A percentile compares a stretch with the other conserved stretches of the same genome.
These are phyloP conservation scores for Timandra comae DNA, from an alignment of 2,888 invertebrate species.

Conservation along the genomic window DNA sequence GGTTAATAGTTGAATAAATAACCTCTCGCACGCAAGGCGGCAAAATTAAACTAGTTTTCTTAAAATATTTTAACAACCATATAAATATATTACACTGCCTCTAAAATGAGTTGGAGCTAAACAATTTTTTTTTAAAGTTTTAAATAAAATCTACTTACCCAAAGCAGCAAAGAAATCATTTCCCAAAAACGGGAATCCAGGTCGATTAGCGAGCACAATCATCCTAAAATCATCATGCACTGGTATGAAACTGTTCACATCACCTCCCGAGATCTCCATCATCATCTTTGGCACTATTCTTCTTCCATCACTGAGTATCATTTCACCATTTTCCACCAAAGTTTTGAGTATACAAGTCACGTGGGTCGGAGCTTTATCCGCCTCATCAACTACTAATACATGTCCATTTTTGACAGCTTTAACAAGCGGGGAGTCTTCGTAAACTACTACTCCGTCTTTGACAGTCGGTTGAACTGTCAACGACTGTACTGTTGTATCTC, in stretches of 20 bases:
- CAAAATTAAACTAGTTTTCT: no score
- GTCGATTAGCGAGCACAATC: conserved; percentile 96
- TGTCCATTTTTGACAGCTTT: conserved; percentile 93
- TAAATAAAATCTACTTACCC: conserved; percentile 63
- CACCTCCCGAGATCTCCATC: conserved; percentile 55
- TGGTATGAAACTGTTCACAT: conserved; percentile 78
- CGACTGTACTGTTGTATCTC: conserved; percentile 97
- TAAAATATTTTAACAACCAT: no score
- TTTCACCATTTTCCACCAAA: conserved; percentile 95
- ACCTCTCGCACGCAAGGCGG: no score
- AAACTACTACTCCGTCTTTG: conserved; percentile 89
- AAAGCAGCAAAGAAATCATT: conserved; percentile 95
- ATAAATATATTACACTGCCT: no score
- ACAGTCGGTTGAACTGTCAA: conserved; percentile 95
- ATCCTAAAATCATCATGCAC: conserved; percentile 96
- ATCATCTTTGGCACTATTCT: conserved; percentile 83
- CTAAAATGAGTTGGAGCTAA: no score
- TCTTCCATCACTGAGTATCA: conserved; percentile 95
- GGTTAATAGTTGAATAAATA: no score
- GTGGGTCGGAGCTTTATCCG: conserved; percentile 98
- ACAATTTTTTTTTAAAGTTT: no score
- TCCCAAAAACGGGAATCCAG: conserved; percentile 98
- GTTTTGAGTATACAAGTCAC: conserved; percentile 97
- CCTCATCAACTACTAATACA: conserved; percentile 96
- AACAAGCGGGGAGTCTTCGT: conserved; percentile 96